Conservation (phyloP, 2,888 invertebrate genomes). For the Leucophenga maculata region DNA sequence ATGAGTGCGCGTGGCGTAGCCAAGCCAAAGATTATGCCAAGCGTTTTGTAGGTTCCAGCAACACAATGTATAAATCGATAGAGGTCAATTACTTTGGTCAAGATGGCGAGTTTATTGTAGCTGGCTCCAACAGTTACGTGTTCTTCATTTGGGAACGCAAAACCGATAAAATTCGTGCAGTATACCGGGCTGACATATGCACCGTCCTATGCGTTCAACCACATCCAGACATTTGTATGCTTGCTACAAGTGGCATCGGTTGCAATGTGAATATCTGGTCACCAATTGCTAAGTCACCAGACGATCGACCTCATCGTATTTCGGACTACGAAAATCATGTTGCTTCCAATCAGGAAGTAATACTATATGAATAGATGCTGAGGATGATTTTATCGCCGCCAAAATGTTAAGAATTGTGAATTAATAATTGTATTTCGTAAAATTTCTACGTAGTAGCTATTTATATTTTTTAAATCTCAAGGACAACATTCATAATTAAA, state of each 20-base stretch:
- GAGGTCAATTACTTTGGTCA: constrained; percentile 92
- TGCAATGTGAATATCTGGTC: constrained; percentile 94
- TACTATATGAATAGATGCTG: constrained; percentile 76
- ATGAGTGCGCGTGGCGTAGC: constrained; percentile 73
- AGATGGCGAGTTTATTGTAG: constrained; percentile 77
- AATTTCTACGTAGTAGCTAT: no score
- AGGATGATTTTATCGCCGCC: no score
- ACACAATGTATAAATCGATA: constrained; percentile 99
- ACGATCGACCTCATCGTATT: constrained; percentile 61
- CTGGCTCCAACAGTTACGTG: constrained; percentile 94
- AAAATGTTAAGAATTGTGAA: no score
- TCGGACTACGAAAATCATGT: constrained; percentile 73
- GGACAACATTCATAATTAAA: no score
- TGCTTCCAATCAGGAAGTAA: constrained; percentile 89
- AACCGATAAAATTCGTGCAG: constrained; percentile 88
- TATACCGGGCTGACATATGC: constrained; percentile 90
- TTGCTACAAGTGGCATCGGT: constrained; percentile 98
- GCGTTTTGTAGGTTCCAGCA: constrained; percentile 94
- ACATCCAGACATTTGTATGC: constrained; percentile 88
- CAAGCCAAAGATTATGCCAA: constrained; percentile 83
- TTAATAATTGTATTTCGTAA: no score
- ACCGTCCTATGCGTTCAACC: constrained; percentile 97
- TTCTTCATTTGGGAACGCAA: constrained; percentile 95
- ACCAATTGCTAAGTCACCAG: constrained; percentile 73
- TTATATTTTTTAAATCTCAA: no score